Base-by-base conservation (phyloP, 2,888 invertebrate genomes). In the Notodonta ziczac region DNA sequence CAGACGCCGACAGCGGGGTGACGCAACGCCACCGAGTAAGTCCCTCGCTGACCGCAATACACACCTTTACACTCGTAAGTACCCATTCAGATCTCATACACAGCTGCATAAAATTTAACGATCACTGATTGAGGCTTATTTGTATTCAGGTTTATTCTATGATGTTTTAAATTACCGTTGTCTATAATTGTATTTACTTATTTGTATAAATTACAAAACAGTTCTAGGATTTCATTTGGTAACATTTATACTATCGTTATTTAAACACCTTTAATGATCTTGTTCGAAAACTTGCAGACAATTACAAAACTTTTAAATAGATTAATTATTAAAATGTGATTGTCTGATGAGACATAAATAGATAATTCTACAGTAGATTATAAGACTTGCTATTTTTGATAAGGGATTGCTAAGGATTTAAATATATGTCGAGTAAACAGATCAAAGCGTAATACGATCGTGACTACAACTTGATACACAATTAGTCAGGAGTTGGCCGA, bases 21-120 rank as follows among this genome's bases (percentile, higher is more conserved):
- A 83, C 81, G 85, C 81, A 86, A 86, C 75, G 62, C 67, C 61
- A 67, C 73, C 74, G 75, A 80, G 76, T 78, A 70, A 73, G 79
- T 81, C 80, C 84, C 78, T 77, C 75, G 74, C 80, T 87, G 85
- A 86, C 87, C 86, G 87, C 85, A 88, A 86, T 86, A 83, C 82
- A 79, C 84, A 80, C 80, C 81, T 81, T 74, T 72, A 77, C 78
- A 78, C 78, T 78, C 73, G 70, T 76, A 84, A 78, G 76, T 73
- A 80, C 68, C 76, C 73, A 82, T 81, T 83, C 78, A 61, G 77
- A 82, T 78, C 76, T 79, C 78, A 82, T 77, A 77, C 74, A 71
- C 73, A 66, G 68, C 73, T 66, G 67, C 66, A 75, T 73, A 73
- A 68, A 71, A 73, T 72, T 72, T 75, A 63, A 74, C 76, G 77